Base-by-base conservation (phyloP, 2,888 invertebrate genomes). In the Ophonus ardosiacus region DNA sequence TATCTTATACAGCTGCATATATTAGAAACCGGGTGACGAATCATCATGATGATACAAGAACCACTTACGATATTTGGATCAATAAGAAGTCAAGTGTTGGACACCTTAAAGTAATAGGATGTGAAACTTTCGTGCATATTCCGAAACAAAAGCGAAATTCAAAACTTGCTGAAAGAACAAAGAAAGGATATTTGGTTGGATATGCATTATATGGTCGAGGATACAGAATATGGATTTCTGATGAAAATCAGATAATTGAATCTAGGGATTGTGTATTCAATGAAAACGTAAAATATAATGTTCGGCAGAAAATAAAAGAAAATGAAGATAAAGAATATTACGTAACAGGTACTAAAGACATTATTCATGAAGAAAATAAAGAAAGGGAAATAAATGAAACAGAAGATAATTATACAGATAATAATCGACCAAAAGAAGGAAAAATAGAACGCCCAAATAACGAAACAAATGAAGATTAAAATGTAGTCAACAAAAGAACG, bases 51-150 rank as follows among this genome's bases (percentile, higher is more conserved):
- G 51, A 57, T 74, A 84, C 15, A 24, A 79, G 7, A 13, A 80
- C 80, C 10, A 63, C 65, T 5, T 65, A 51, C 59, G 85, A 81
- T 31, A 10, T 80, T 0, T 85, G 85, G 85, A 43, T 56, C n/a
- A 65, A 40, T 18, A 85, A 80, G 8, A 88, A 87, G 0, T 87
- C 89, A 3, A 84, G 86, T 59, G 87, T 88, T 59, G 13, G 78
- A 56, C 88, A 89, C 65, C 3, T 85, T 4, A 10, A 65, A 65
- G 38, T 59, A 4, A 57, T 85, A 57, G 80, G 80, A 18, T 82
- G 79, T 31, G 4, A 4, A 21, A 68, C 65, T 8, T 82, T 85
- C 24, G 65, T 80, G 7, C 61, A 80, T 18, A 51, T 80, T 0
- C 65, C 63, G 13, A 85, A 80, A 18, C 38, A 63, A 38, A 80